Percentiles rank a stretch among this genome's conserved stretches.
phyloP scores from a whole-genome alignment of 2,113 vertebrate genomes.

The Poeciliopsis retropinna region DNA sequence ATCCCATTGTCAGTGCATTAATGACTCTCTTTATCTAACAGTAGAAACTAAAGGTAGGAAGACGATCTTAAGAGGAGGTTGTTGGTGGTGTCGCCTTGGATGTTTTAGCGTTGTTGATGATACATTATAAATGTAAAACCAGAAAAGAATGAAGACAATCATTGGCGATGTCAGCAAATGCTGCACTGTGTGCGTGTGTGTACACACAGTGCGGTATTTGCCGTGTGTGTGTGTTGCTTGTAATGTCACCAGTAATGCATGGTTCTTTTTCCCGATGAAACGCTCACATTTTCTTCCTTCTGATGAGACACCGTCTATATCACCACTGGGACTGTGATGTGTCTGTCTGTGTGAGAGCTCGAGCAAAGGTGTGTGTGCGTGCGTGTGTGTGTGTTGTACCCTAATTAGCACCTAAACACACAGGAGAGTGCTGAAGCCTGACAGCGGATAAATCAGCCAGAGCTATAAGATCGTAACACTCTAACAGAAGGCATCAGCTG shows the following conservation, averaged over 20 bases:
- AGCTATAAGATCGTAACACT: slow-evolving; percentile 58
- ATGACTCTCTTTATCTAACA: background rate
- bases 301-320: slow-evolving; percentile 66
- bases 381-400: slow-evolving; percentile 42
- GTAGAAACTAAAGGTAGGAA: background rate
- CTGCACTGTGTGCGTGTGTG: background rate
- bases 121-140: background rate
- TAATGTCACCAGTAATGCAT: slow-evolving; percentile 64
- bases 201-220: background rate
- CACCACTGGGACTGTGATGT: slow-evolving; percentile 44
- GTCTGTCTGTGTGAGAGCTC: background rate
- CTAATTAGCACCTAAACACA: slow-evolving; percentile 77
- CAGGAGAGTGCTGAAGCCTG: slow-evolving; percentile 65
- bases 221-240: slow-evolving; percentile 32
- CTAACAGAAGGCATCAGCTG: slow-evolving; percentile 60
- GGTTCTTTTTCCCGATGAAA: slow-evolving; percentile 54
- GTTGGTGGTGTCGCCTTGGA: too few relatives aligned
- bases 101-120: too few relatives aligned
- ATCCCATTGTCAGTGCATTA: background rate
- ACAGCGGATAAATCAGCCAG: slow-evolving; percentile 72
- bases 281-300: slow-evolving; percentile 58
- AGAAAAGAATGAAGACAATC: background rate
- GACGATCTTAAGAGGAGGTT: too few relatives aligned
- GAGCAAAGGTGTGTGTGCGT: slow-evolving; percentile 9
- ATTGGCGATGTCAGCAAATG: background rate